Evolutionary conservation across 2,797 vertebrate genomes (phyloP).

Genomic region (Eurystomus glaucurus): DNA sequence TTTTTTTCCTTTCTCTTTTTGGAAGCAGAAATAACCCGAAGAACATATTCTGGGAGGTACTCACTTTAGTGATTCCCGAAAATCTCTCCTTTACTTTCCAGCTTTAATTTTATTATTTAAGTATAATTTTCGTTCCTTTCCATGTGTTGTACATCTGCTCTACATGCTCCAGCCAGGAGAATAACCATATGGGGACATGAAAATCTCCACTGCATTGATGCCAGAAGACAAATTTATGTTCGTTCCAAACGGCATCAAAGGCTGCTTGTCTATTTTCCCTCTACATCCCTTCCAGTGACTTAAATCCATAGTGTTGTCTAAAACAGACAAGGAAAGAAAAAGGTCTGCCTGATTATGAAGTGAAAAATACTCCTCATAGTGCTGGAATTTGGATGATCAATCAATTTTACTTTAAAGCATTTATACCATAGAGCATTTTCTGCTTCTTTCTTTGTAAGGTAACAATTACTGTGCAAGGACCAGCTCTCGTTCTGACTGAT

Average conservation of each 20-base stretch:
- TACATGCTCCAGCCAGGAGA: conserved; percentile 55
- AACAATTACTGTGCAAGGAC: conserved; percentile 3
- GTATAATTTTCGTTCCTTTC: conserved; percentile 49
- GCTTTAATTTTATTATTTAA: conserved; percentile 35
- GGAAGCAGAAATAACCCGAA: conserved; percentile 12
- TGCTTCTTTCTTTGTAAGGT: neutral
- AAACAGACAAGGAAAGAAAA: conserved; percentile 25
- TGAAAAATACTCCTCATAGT: neutral
- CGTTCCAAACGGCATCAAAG: conserved; percentile 67
- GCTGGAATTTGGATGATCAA: neutral
- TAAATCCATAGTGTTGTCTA: conserved; percentile 8
- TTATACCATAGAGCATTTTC: neutral
- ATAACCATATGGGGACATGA: conserved; percentile 72
- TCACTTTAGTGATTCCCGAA: conserved; percentile 40
- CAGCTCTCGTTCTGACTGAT: neutral
- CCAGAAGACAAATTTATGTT: conserved; percentile 72
- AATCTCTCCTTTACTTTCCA: conserved; percentile 44
- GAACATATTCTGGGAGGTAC: conserved; percentile 3
- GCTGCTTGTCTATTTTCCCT: conserved; percentile 51
- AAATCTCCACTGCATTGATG: conserved; percentile 58
- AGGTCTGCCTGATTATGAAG: neutral
- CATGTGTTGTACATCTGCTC: conserved; percentile 75
- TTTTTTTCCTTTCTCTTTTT: neutral
- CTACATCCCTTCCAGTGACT: neutral
- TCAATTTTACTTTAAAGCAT: neutral